Evolutionary conservation across 64 coral and sea anemone genomes (phyloP), one percentile per base, ranked within the genome.

Genomic region (Trachythela sp.): DNA sequence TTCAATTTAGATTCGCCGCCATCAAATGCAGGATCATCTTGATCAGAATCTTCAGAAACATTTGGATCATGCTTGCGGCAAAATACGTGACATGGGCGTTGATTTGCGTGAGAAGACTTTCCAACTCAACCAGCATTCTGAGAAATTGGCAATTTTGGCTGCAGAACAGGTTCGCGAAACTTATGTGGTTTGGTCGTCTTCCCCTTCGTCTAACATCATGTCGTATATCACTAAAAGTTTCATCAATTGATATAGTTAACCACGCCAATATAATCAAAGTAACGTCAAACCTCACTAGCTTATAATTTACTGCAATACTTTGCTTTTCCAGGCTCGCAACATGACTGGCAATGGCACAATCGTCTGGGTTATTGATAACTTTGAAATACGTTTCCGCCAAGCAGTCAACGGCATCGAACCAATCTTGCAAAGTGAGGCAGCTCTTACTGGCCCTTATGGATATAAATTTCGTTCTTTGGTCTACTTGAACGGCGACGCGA

Each of bases 391-490:
- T 38, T 77, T 77, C 31, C 71, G 71, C 9, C 71, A 77, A 77
- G 71, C 71, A 13, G 71, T 77, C 3, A 77, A 77, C 71, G 71
- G 71, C 1, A 38, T 77, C 17, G 71, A 77, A n/a, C 71, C 71
- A 17, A 38, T 77, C 6, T 14, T 77, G 71, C 71, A 77, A 35
- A 77, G 71, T 77, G 71, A 35, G 17, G n/a, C 71, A 4, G 71
- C 71, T 38, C 29, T 38, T 13, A 35, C n/a, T 18, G 71, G 71
- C 14, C 71, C 71, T 2, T 77, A 34, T 38, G 71, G 71, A 6
- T 77, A 77, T 38, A 77, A 77, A 38, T 77, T 77, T n/a, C 71
- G 71, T 77, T 32, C 71, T 35, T 34, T 77, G 31, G 71, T 38
- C 71, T 77, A 77, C 31, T 18, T 77, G 71, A 77, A 77, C 36